Base-by-base conservation (phyloP, 2,888 invertebrate species). In the Noctua janthina region DNA sequence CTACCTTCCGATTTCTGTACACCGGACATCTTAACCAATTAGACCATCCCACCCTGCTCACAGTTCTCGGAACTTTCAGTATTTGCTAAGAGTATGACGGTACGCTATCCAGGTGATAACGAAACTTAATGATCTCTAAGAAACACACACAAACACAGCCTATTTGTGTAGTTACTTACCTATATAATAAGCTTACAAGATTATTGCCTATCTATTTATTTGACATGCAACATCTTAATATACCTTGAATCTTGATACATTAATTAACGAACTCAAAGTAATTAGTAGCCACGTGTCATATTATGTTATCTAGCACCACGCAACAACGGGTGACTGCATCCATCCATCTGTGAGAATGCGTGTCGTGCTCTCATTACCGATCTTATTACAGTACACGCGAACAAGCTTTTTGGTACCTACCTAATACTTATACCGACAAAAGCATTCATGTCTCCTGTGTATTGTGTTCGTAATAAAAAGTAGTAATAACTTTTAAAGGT, bases 291-390 rank as follows among this genome's bases (percentile, higher is more conserved):
- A 76, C 79, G 77, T 80, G 81, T 76, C 69, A 62, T 64, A 84
- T 85, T 76, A 87, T 87, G 86, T 87, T 86, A 88, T 91, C 90
- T 81, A 67, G 49, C 80, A 87, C 83, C 81, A 64, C 79, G 84
- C 91, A 92, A 92, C 89, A 91, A 90, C 91, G 91, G 82, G 89
- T 92, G 91, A 91, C 89, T 92, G 92, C 91, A 87, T 92, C 88
- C 93, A 92, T 94, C 93, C 90, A 92, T 94, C 93, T 93, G 89
- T 92, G 92, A 92, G 92, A 94, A 92, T 92, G 90, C 92, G 91
- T 93, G 93, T 93, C 93, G 90, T 90, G 86, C 46, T 83, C 84
- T 85, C 84, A 89, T 87, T 87, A 85, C 81, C 87, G 88, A 92
- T 93, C 92, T 89, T 93, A 94, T 94, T 93, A 95, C 93, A 92